phyloP scores from a whole-genome alignment of 2,888 invertebrate species.

The Tetragonula carbonaria region DNA sequence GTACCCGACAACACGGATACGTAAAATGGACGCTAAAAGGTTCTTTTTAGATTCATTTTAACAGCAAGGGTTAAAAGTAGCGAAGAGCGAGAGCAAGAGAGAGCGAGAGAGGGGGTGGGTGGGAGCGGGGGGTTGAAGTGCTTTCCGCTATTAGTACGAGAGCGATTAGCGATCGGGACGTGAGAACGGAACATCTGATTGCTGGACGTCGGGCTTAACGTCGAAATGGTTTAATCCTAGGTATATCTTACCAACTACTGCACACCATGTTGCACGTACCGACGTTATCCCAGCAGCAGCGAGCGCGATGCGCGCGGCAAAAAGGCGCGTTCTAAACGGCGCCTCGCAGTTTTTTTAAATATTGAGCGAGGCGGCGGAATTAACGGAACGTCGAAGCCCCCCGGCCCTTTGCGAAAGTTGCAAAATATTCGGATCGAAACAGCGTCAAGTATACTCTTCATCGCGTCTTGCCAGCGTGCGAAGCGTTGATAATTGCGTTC shows the following conservation, averaged over 20 bases:
- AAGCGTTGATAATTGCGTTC: not conserved
- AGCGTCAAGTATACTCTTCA: not conserved
- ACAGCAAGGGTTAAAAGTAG: conserved; percentile 63
- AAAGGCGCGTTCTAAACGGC: conserved; percentile 22
- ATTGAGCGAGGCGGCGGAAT: not conserved
- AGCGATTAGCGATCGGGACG: conserved; percentile 69
- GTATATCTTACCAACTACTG: conserved; percentile 63
- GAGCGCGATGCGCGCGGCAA: conserved; percentile 9
- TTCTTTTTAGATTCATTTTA: conserved; percentile 64
- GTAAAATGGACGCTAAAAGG: conserved; percentile 49
- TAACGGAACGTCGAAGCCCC: not conserved
- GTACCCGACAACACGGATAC: conserved; percentile 39
- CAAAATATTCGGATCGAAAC: not conserved
- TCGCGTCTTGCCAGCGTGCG: not conserved
- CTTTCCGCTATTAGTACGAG: conserved; percentile 67
- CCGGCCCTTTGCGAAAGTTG: not conserved
- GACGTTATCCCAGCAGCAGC: conserved; percentile 40
- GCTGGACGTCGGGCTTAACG: conserved; percentile 67
- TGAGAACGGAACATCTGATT: conserved; percentile 70
- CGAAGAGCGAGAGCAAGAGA: not conserved
- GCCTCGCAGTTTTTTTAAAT: not conserved
- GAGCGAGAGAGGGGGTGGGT: not conserved
- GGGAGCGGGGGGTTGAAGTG: conserved; percentile 54
- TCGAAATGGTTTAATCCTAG: conserved; percentile 68
- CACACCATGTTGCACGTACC: conserved; percentile 25